These are phyloP conservation scores for Lophochroa leadbeateri DNA, from an alignment of 2,113 vertebrate genomes.

Conservation along the genomic window DNA sequence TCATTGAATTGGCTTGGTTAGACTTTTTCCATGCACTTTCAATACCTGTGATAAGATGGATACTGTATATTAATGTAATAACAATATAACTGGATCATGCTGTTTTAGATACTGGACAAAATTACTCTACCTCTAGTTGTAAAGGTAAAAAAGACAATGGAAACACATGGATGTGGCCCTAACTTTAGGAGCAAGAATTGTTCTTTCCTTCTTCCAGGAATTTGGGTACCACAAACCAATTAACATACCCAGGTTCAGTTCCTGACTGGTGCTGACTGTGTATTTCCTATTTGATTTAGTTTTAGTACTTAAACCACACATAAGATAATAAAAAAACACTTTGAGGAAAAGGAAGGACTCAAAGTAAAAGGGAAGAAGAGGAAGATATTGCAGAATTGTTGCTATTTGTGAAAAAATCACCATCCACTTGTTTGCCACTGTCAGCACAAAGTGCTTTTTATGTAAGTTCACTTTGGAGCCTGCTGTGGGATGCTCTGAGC, in stretches of 20 bases:
- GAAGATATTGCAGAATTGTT: constrained; percentile 1
- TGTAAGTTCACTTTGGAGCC: constrained; percentile 3
- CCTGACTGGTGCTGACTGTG: constrained; percentile 61
- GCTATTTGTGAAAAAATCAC: constrained; percentile 13
- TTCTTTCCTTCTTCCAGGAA: constrained; percentile 59
- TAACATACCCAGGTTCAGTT: constrained; percentile 56
- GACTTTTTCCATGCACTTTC: constrained; percentile 68
- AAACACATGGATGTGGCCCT: constrained; percentile 52
- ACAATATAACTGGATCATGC: constrained; percentile 64
- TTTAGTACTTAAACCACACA: constrained; percentile 3
- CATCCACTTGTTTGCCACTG: constrained; percentile 56
- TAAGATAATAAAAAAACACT: background rate
- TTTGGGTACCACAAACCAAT: constrained; percentile 32
- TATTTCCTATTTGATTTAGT: constrained; percentile 36
- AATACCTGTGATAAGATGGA: constrained; percentile 50
- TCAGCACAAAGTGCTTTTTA: constrained; percentile 53
- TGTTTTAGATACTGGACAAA: constrained; percentile 72
- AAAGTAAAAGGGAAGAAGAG: background rate
- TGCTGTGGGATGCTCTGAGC: constrained; percentile 32
- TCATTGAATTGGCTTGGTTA: constrained; percentile 53
- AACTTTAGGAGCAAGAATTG: constrained; percentile 30
- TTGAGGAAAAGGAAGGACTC: background rate
- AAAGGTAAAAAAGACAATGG: constrained; percentile 59
- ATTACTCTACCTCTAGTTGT: constrained; percentile 79
- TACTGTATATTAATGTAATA: constrained; percentile 66